Conservation (phyloP, 1,140 invertebrate genomes). For the Vanessa tameamea region DNA sequence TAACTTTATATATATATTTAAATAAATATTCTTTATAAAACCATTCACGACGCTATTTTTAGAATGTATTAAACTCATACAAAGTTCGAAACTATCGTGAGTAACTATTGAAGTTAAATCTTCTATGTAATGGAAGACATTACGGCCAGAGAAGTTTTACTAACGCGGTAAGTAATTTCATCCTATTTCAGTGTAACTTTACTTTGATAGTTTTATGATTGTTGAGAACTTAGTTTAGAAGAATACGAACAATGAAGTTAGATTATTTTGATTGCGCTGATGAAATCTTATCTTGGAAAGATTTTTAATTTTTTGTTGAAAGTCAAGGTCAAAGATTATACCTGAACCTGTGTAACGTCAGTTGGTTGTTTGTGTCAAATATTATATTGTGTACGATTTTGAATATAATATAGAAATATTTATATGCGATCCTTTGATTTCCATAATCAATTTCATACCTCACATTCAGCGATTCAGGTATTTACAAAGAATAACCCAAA, state of each 20-base stretch:
- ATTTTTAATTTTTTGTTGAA: too few species aligned
- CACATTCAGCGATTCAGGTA: background rate
- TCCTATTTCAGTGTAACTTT: conserved; percentile 12
- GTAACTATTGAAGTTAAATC: conserved; percentile 27
- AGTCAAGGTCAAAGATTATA: too few species aligned
- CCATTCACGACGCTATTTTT: background rate
- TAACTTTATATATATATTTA: background rate
- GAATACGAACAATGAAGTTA: too few species aligned
- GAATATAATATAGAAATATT: too few species aligned
- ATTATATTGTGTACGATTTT: too few species aligned
- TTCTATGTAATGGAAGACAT: conserved; percentile 32
- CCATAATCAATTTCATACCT: too few species aligned
- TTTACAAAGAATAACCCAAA: background rate
- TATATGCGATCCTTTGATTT: too few species aligned
- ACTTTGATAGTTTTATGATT: conserved; percentile 21
- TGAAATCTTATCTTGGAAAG: too few species aligned
- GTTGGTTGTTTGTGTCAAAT: too few species aligned
- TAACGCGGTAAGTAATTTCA: conserved; percentile 28
- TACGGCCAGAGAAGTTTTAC: conserved; percentile 19
- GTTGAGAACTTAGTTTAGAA: background rate
- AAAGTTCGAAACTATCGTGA: conserved; percentile 20
- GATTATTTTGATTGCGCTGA: too few species aligned
- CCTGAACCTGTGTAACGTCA: too few species aligned
- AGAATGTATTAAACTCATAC: background rate
- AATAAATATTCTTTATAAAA: conserved; percentile 16